Evolutionary conservation across 2,888 invertebrate species (phyloP), one percentile per base, ranked within the genome.

Genomic region (Dimorphilus gyrociliatus): DNA sequence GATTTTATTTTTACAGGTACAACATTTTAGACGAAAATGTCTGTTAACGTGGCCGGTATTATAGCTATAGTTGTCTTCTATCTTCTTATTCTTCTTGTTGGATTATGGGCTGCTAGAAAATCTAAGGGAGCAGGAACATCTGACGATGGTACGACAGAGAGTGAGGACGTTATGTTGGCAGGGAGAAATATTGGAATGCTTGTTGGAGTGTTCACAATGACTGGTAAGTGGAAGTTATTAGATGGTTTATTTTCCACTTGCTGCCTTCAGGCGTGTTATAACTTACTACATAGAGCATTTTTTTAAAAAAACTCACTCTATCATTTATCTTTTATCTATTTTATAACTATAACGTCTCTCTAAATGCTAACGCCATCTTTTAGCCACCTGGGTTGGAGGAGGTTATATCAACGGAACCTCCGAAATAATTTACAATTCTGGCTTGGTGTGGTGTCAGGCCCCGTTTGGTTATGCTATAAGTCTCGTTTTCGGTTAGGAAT

Each of bases 361-460:
- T 10, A 21, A 21, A 21, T n/a, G n/a, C n/a, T n/a, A n/a, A n/a
- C n/a, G n/a, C n/a, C n/a, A n/a, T n/a, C n/a, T n/a, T 35, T 27
- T 65, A 84, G 92, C 94, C 27, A 97, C 94, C 12, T 97, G 97
- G 94, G 94, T 97, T 30, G 97, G 94, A 39, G 94, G 97, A 25
- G 94, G 92, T 29, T 97, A 94, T 69, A 97, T 97, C 63, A 97
- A 97, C 63, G 94, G 94, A 40, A 92, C 94, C 13, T 90, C 94
- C 16, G 94, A 97, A 68, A 82, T 81, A 27, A 84, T 94, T 51
- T 92, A 84, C 67, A 82, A 81, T 23, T 74, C 72, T 37, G 62
- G 62, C 1, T 68, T 94, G 53, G 75, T 90, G 25, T 92, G 90
- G 86, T 92, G 92, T 64, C 90, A 92, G 69, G 94, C 94, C 31